A percentile compares a stretch with the other conserved stretches of the same genome.
Evolutionary conservation across 2,797 vertebrate species (phyloP).

Genomic region (Siniperca undulata): DNA sequence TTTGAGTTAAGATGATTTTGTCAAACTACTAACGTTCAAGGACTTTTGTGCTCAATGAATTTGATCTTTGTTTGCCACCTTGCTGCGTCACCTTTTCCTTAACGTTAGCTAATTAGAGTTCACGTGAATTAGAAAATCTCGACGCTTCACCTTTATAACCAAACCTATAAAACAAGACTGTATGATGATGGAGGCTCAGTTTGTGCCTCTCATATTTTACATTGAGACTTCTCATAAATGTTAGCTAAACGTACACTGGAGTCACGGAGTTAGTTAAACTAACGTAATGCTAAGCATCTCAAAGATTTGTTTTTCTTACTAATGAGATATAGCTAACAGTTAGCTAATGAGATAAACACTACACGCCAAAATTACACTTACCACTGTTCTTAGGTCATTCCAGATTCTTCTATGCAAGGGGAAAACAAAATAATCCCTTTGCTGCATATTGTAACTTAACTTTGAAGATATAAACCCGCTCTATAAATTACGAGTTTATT

Average conservation of each 20-base stretch:
- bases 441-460: background rate
- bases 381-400: background rate
- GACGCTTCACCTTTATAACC: background rate
- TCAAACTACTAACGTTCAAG: background rate
- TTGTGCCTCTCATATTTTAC: background rate
- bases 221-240: background rate
- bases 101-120: background rate
- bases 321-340: background rate
- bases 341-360: too few relatives aligned
- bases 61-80: background rate
- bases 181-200: background rate
- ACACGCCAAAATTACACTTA: background rate
- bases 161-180: background rate
- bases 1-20: background rate
- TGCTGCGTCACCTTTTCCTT: background rate
- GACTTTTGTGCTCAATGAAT: background rate
- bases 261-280: background rate
- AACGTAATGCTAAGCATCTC: background rate
- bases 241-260: too few relatives aligned
- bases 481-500: too few relatives aligned
- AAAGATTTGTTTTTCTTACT: accelerated
- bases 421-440: accelerated
- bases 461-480: background rate
- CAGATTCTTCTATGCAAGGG: background rate
- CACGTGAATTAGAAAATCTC: background rate